Evolutionary conservation across 37 sponge, comb jelly and placozoan genomes (phyloP), one percentile per base, ranked within the genome.

Genomic region (Amphimedon queenslandica): DNA sequence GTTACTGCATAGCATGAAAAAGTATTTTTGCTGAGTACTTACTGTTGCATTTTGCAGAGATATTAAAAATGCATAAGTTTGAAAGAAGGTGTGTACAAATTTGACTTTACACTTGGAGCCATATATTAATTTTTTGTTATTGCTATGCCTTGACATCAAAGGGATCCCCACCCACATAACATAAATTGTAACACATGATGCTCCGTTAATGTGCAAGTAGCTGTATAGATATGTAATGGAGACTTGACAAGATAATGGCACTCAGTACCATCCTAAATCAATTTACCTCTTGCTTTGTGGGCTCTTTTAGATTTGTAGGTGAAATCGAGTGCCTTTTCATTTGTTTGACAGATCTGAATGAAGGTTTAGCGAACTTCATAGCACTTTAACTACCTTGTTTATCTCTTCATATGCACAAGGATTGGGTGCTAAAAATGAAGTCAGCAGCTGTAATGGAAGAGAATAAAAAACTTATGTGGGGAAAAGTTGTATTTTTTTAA

Each of bases 381-480:
- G n/a, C 18, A 71, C 72, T 20, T 55, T 80, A 4, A 69, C 70
- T 32, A 63, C 36, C 20, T 21, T 71, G 0, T 60, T 34, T 23
- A 80, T 71, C 8, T 27, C 31, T 21, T 64, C 66, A 11, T 67
- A 73, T 81, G 35, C 57, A 2, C 58, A 81, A 66, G 74, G 81
- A 28, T 23, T 81, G 31, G 81, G 81, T 4, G 53, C 70, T 23
- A 56, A 21, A 5, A 81, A n/a, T 67, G 58, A 71, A 81, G 29
- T 58, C 61, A 67, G 74, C 74, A 38, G 29, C 58, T 51, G 74
- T 72, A 2, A 80, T 80, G n/a, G 30, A 63, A 37, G 81, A 71
- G 40, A 40, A 80, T 64, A 73, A 80, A 64, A 30, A 64, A 0
- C 2, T 72, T 23, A 56, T 73, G 8, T 73, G 74, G 81, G 81